phyloP scores from a whole-genome alignment of 2,113 vertebrate genomes.

The Suncus etruscus region DNA sequence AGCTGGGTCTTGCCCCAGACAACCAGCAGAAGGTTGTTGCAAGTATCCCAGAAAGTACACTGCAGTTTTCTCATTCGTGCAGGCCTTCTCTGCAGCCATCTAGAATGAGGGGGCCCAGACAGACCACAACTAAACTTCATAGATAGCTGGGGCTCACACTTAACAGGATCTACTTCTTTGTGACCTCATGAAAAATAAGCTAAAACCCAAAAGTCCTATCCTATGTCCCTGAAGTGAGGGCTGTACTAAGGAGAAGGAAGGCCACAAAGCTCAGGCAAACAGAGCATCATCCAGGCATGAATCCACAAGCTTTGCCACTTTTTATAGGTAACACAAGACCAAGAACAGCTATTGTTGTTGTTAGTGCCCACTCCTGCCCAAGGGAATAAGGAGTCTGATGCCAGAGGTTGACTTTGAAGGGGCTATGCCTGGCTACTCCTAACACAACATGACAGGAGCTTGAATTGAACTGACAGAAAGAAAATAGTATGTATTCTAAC shows the following conservation, averaged over 20 bases:
- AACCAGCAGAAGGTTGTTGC: background rate
- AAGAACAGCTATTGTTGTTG: background rate
- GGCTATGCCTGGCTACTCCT: background rate
- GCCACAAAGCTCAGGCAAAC: background rate
- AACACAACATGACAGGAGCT: background rate
- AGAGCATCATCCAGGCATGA: background rate
- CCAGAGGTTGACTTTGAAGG: background rate
- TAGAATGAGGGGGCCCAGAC: background rate
- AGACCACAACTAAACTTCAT: background rate
- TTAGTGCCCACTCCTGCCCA: background rate
- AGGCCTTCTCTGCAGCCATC: background rate
- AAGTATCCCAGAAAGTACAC: constrained; percentile 14
- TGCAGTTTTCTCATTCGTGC: constrained; percentile 12
- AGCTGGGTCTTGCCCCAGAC: background rate
- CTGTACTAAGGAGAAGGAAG: background rate
- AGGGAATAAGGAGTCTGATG: background rate
- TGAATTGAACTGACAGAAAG: background rate
- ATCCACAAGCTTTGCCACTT: background rate
- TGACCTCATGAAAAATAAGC: background rate
- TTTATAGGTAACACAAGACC: background rate
- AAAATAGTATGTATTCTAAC: background rate
- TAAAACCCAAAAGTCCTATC: background rate
- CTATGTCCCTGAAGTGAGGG: background rate
- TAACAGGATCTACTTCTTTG: constrained; percentile 66
- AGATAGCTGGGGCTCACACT: background rate